These are phyloP conservation scores for Tryphoninae sp. DNA, from an alignment of 2,888 invertebrate species.

Conservation along the genomic window DNA sequence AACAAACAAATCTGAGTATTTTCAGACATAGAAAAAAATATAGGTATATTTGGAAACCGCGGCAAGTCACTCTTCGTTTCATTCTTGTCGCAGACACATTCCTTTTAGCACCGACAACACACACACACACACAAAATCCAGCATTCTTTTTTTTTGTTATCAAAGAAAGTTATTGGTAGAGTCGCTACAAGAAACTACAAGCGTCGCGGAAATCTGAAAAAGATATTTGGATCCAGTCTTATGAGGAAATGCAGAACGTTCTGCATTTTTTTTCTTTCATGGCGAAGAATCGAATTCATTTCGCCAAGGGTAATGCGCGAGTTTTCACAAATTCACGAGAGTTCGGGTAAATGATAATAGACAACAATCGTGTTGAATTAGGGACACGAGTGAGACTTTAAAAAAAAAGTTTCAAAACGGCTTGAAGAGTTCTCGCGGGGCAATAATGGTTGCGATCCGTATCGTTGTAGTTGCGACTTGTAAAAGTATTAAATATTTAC, in stretches of 20 bases:
- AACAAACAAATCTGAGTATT: conserved; percentile 45
- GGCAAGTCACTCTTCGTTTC: conserved; percentile 13
- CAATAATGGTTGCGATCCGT: conserved; percentile 30
- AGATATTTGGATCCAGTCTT: conserved; percentile 59
- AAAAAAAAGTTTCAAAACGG: not conserved
- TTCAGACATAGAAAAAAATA: conserved; percentile 25
- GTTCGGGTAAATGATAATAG: conserved; percentile 36
- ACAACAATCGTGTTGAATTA: conserved; percentile 8
- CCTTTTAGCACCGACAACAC: conserved; percentile 36
- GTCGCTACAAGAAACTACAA: conserved; percentile 43
- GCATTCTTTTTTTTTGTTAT: conserved; percentile 28
- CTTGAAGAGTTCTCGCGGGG: conserved; percentile 39
- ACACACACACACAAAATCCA: conserved; percentile 34
- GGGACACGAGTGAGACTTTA: conserved; percentile 14
- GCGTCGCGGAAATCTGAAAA: conserved; percentile 44
- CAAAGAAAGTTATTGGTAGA: conserved; percentile 52
- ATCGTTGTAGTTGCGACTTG: conserved; percentile 49
- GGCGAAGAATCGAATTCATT: conserved; percentile 21
- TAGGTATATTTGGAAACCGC: not conserved
- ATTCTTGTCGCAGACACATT: conserved; percentile 38
- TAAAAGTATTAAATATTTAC: conserved; percentile 57
- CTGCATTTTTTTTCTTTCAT: conserved; percentile 6
- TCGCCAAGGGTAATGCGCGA: conserved; percentile 18
- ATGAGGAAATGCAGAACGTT: conserved; percentile 47
- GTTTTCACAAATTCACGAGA: not conserved